These are phyloP conservation scores for Magallana gigas DNA, from an alignment of 1,140 invertebrate species.

Conservation along the genomic window DNA sequence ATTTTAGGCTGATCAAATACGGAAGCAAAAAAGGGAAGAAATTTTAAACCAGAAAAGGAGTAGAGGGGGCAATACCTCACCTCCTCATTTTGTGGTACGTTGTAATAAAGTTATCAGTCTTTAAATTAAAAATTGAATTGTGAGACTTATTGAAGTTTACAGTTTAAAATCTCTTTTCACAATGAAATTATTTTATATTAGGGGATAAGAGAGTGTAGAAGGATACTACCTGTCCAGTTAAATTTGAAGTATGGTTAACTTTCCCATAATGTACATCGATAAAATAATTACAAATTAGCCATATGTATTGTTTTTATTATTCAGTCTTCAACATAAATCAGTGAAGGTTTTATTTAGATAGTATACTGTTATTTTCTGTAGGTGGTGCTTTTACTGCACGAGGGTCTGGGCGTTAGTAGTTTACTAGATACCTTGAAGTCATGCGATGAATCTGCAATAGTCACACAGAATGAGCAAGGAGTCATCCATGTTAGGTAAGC, in stretches of 20 bases:
- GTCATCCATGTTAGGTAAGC: conserved; percentile 87
- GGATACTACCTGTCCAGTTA: too few relatives aligned
- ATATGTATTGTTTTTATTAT: too few relatives aligned
- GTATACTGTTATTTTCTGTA: conserved; percentile 56
- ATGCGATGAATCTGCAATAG: conserved; percentile 85
- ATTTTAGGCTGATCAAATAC: conserved; percentile 82
- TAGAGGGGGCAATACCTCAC: conserved; percentile 82
- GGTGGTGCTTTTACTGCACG: conserved; percentile 69
- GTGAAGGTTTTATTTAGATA: too few relatives aligned
- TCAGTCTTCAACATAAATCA: too few relatives aligned
- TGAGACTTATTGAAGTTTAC: too few relatives aligned
- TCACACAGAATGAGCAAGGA: conserved; percentile 83
- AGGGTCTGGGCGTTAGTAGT: conserved; percentile 68
- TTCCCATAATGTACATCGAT: too few relatives aligned
- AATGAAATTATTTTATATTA: too few relatives aligned
- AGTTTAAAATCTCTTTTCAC: too few relatives aligned
- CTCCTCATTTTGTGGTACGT: conserved; percentile 87
- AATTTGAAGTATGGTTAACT: too few relatives aligned
- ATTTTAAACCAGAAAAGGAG: conserved; percentile 87
- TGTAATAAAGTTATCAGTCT: background rate
- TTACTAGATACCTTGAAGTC: conserved; percentile 85
- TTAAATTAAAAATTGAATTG: too few relatives aligned
- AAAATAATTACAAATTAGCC: too few relatives aligned
- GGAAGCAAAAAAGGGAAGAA: conserved; percentile 91
- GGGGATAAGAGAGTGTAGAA: too few relatives aligned